These are phyloP conservation scores for Meriones unguiculatus DNA, from an alignment of 2,113 vertebrate genomes.

Conservation along the genomic window DNA sequence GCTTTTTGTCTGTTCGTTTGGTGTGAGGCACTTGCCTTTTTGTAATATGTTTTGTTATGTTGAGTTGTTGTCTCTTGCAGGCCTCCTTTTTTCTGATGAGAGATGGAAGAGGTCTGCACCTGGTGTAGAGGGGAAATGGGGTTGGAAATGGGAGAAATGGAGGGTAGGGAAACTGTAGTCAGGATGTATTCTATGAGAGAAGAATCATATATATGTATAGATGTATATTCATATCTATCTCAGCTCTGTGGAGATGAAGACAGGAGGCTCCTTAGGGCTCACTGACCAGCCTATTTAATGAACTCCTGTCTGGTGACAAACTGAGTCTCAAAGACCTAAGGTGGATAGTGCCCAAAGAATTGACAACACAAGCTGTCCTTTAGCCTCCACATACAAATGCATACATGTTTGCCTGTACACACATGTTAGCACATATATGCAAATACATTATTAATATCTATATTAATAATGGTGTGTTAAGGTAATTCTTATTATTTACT, in stretches of 20 bases:
- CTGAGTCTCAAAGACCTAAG: background rate
- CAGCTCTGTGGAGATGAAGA: background rate
- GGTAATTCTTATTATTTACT: background rate
- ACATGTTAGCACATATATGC: no score
- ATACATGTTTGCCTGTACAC: background rate
- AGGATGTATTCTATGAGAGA: background rate
- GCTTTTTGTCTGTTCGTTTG: no score
- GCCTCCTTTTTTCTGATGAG: background rate
- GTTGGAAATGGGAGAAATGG: rapidly evolving
- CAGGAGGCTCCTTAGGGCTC: background rate
- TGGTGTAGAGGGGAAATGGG: background rate
- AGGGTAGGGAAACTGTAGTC: background rate
- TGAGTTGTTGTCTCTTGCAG: background rate
- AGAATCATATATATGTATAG: background rate
- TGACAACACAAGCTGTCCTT: background rate
- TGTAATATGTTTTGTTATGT: background rate
- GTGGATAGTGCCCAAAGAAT: no score
- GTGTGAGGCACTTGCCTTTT: background rate
- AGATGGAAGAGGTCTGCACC: background rate
- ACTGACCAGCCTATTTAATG: background rate
- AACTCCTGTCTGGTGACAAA: background rate
- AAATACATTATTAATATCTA: background rate
- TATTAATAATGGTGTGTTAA: background rate
- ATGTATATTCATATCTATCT: background rate
- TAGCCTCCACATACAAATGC: background rate